These are phyloP conservation scores for Montipora foliosa DNA, from an alignment of 64 coral and sea anemone genomes.

Conservation along the genomic window DNA sequence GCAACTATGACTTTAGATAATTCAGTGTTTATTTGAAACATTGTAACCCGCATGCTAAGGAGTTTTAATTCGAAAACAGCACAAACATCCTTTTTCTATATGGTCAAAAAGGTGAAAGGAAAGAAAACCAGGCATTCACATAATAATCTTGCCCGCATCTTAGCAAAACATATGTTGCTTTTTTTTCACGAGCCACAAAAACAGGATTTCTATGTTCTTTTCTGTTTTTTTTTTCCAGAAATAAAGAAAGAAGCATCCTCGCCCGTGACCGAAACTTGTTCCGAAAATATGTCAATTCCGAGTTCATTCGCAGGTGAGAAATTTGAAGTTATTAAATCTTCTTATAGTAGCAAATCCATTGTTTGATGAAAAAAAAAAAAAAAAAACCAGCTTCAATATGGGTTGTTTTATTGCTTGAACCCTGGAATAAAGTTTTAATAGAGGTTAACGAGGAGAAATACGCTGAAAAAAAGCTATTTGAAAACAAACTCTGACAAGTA, in stretches of 20 bases:
- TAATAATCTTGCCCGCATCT: conserved; percentile 25
- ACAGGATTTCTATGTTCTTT: background rate
- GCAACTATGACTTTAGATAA: conserved; percentile 7
- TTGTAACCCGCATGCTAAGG: background rate
- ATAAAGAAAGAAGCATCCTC: conserved; percentile 85
- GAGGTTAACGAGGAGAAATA: background rate
- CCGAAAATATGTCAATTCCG: conserved; percentile 48
- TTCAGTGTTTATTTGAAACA: background rate
- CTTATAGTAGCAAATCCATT: background rate
- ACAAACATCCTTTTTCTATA: background rate
- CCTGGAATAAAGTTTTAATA: background rate
- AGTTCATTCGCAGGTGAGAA: conserved; percentile 77
- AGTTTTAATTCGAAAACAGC: conserved; percentile 24
- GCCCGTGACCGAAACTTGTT: conserved; percentile 65
- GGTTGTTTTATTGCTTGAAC: conserved; percentile 54
- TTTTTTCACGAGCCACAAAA: background rate
- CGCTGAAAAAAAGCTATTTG: background rate
- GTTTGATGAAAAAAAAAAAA: conserved; percentile 14
- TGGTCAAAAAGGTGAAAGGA: background rate
- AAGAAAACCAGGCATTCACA: background rate
- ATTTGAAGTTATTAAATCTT: conserved; percentile 20
- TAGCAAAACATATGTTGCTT: conserved; percentile 13
- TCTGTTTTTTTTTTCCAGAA: conserved; percentile 65
- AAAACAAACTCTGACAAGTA: background rate
- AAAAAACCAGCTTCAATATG: background rate